phyloP scores from a whole-genome alignment of 2,888 invertebrate genomes.

The Metopia argyrocephala region DNA sequence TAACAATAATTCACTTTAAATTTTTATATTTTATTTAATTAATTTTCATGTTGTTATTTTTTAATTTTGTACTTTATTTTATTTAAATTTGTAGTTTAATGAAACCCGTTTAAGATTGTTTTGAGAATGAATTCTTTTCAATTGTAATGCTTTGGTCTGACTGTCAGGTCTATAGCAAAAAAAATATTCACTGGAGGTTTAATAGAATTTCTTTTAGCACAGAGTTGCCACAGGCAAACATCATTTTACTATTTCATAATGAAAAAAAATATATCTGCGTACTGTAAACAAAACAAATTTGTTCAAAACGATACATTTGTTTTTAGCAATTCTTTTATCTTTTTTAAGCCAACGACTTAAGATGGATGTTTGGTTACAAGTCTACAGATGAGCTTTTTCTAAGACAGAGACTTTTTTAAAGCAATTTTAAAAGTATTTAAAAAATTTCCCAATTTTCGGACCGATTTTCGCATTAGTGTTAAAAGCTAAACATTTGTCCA shows the following conservation, averaged over 20 bases:
- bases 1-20: neutral
- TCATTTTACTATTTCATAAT: too few species aligned
- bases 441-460: too few species aligned
- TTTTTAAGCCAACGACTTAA: too few species aligned
- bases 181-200: slow-evolving; percentile 2
- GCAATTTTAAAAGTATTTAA: too few species aligned
- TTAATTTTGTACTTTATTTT: neutral
- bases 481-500: too few species aligned
- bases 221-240: slow-evolving; percentile 43
- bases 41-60: neutral
- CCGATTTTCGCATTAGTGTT: too few species aligned
- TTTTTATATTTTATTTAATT: neutral
- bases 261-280: neutral
- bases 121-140: slow-evolving; percentile 35
- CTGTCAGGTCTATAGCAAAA: slow-evolving; percentile 25
- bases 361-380: too few species aligned
- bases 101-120: slow-evolving; percentile 42
- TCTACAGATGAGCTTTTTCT: too few species aligned
- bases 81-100: slow-evolving; percentile 7
- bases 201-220: slow-evolving; percentile 43
- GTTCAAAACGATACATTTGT: too few species aligned
- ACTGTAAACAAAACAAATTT: too few species aligned
- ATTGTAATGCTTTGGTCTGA: slow-evolving; percentile 45
- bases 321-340: too few species aligned
- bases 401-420: too few species aligned